Evolutionary conservation across 2,113 vertebrate species (phyloP).

Genomic region (Calypte anna): DNA sequence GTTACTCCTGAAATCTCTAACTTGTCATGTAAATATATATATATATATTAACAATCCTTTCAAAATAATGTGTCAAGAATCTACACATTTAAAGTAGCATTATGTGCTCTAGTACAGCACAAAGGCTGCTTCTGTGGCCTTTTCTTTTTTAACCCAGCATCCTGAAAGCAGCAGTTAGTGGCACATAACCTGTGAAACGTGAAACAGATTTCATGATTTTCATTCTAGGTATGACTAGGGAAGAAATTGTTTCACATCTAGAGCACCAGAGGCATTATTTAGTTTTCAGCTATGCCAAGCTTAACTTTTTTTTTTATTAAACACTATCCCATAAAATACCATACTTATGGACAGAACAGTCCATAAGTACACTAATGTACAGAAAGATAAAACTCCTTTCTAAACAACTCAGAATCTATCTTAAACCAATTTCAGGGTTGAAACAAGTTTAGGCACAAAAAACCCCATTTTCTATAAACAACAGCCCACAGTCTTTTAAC

Average conservation of each 20-base stretch:
- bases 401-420: not conserved
- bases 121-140: not conserved
- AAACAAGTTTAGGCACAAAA: not conserved
- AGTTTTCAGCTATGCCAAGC: not conserved
- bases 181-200: not conserved
- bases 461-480: not conserved
- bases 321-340: not conserved
- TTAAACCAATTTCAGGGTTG: not conserved
- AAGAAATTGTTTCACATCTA: not conserved
- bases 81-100: not conserved
- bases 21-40: not conserved
- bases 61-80: not conserved
- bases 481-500: not conserved
- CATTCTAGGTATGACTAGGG: not conserved
- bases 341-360: not conserved
- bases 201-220: conserved; percentile 28
- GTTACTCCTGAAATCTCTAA: not conserved
- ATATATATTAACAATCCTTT: not conserved
- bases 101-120: not conserved
- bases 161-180: not conserved
- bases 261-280: not conserved
- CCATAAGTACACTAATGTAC: not conserved
- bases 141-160: not conserved
- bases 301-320: not conserved
- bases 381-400: not conserved